phyloP scores from a whole-genome alignment of 2,797 vertebrate species.

The Parambassis ranga region DNA sequence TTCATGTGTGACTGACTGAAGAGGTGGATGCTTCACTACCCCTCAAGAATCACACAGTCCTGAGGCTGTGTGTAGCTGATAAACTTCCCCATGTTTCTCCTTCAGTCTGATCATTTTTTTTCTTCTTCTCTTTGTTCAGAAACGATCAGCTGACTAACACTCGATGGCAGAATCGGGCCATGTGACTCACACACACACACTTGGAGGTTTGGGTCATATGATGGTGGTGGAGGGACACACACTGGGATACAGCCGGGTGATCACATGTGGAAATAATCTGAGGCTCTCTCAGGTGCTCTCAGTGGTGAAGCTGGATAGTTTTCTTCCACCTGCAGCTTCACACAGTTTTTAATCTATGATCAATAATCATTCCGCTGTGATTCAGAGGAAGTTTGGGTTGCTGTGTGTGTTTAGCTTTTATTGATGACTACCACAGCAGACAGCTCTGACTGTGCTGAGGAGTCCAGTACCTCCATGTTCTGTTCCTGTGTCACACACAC shows the following conservation, averaged over 20 bases:
- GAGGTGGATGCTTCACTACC: conserved; percentile 63
- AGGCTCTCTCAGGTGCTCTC: conserved; percentile 25
- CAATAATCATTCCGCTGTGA: no score
- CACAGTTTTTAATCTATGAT: no score
- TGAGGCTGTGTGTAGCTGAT: conserved; percentile 17
- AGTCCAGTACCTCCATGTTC: no score
- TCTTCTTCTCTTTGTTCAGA: conserved; percentile 16
- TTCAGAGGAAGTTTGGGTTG: no score
- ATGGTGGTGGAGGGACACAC: conserved; percentile 46
- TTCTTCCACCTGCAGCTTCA: no score
- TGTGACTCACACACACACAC: conserved; percentile 63
- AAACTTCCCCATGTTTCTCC: not conserved
- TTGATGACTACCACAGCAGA: no score
- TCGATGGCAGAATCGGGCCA: conserved; percentile 65
- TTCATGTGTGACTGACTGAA: conserved; percentile 49
- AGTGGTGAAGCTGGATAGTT: no score
- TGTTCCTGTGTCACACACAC: no score
- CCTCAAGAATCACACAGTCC: conserved; percentile 48
- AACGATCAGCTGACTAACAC: conserved; percentile 70
- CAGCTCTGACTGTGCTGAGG: no score
- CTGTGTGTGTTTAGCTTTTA: no score
- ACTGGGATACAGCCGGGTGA: conserved; percentile 54
- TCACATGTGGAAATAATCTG: conserved; percentile 59
- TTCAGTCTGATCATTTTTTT: not conserved
- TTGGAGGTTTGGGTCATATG: conserved; percentile 69